Base-by-base conservation (phyloP, 2,888 invertebrate species). In the Creontiades dilutus region DNA sequence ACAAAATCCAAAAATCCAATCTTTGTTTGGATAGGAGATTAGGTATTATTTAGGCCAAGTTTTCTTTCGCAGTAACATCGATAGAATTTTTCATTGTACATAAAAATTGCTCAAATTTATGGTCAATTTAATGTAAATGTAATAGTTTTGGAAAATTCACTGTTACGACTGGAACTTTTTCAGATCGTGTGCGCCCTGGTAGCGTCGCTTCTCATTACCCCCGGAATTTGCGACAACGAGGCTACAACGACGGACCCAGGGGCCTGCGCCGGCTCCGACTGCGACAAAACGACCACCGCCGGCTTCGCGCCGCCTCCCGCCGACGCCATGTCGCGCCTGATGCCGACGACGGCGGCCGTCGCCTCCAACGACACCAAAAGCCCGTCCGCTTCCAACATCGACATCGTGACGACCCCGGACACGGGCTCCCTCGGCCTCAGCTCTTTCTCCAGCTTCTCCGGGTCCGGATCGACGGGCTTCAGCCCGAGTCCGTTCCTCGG, bases 391-490 rank as follows among this genome's bases (percentile, higher is more conserved):
- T 89, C 89, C 16, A 85, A 76, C 85, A 48, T 89, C 55, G 89
- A 89, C 52, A 78, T 89, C 37, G 89, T 89, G 9, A 89, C 89
- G 37, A 85, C 89, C 12, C 76, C 68, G 14, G 85, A 84, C 37
- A 80, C 85, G 16, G 75, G 47, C 28, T 75, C 89, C 2, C 55
- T 89, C 7, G 89, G 89, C 12, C 27, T 85, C 14, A n/a, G 61
- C 27, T 28, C 85, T 1, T 85, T 52, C 55, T 76, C 85, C 12
- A 89, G 80, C 52, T 89, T 89, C 84, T 16, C 92, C 92, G 68
- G 91, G 89, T 89, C 90, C 91, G 46, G 90, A 90, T 46, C 76
- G 78, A 91, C 91, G 91, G 16, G 90, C 90, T 91, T 91, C 89
- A 84, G 75, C 9, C 91, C 91, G 7, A 91, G 91, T 27, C 91